Evolutionary conservation across 2,888 invertebrate genomes (phyloP).

Genomic region (Phymatocera aterrima): DNA sequence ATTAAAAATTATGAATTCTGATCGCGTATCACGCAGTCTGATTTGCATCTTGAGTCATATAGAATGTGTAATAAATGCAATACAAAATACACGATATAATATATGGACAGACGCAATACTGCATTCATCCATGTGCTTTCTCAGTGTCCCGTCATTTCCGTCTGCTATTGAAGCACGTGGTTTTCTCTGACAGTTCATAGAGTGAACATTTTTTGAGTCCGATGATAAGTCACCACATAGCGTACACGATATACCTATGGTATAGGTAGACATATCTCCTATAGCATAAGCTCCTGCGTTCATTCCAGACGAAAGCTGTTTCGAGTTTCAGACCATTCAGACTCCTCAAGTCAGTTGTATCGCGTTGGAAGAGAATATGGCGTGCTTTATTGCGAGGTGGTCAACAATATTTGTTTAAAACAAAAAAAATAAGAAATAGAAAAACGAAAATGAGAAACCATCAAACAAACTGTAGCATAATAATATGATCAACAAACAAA

Average conservation of each 20-base stretch:
- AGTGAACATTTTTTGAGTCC: no score
- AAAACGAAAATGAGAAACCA: no score
- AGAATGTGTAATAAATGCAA: no score
- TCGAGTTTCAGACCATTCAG: not conserved
- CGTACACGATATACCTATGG: not conserved
- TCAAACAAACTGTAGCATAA: no score
- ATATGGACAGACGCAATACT: not conserved
- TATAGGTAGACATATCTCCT: no score
- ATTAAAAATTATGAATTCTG: no score
- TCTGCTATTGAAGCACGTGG: conserved; percentile 62
- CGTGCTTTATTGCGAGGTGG: not conserved
- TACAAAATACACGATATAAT: not conserved
- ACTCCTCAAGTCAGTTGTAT: no score
- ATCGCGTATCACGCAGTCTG: no score
- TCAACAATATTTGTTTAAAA: not conserved
- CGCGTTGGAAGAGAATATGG: conserved; percentile 24
- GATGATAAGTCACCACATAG: no score
- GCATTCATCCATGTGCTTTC: not conserved
- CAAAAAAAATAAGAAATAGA: not conserved
- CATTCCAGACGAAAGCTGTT: conserved; percentile 34
- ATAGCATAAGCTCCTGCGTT: conserved; percentile 12
- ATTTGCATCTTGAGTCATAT: no score
- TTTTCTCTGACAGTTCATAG: conserved; percentile 59
- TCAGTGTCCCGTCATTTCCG: conserved; percentile 48
- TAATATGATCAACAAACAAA: no score